Base-by-base conservation (phyloP, 2,888 invertebrate genomes). In the Agonopterix alstromeriana region DNA sequence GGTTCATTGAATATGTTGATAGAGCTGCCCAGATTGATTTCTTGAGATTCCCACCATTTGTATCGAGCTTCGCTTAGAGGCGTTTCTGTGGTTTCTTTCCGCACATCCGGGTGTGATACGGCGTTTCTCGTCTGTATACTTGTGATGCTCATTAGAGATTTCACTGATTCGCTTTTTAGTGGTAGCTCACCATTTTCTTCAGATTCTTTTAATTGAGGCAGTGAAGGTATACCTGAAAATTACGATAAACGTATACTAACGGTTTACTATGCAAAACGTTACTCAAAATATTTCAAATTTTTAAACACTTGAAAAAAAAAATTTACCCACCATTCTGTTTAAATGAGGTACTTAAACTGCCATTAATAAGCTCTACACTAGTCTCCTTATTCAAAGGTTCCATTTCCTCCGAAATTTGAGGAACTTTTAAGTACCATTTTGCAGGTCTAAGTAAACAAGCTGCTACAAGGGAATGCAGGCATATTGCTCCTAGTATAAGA, bases 391-490 rank as follows among this genome's bases (percentile, higher is more conserved):
- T 84, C 11, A 88, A 54, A 40, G 85, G 82, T 42, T 66, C 61
- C 60, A 72, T 63, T 69, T 88, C 85, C 63, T 82, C 82, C 27
- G 60, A 45, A 40, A 53, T 49, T 35, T 69, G 69, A 35, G 80
- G 73, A 51, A 77, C 63, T 60, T 81, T 90, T 69, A 90, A 74
- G 70, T 93, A 93, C 92, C 93, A 92, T 73, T 92, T 91, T 2
- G 92, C 86, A 11, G 94, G 94, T 61, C 93, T 92, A 42, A 94
- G 81, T 49, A 94, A 73, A 51, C 89, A 70, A 1, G 92, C 90
- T 8, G 90, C 92, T 49, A 90, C 70, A 4, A 93, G 67, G 0
- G 91, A 90, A 71, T 94, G 91, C 0, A 93, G 78, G 49, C 92
- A 90, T 45, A 93, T 75, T 2, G 90, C 93, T 45, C 91, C 90